These are phyloP conservation scores for Erpornis zantholeuca DNA, from an alignment of 2,113 vertebrate species.

Conservation along the genomic window DNA sequence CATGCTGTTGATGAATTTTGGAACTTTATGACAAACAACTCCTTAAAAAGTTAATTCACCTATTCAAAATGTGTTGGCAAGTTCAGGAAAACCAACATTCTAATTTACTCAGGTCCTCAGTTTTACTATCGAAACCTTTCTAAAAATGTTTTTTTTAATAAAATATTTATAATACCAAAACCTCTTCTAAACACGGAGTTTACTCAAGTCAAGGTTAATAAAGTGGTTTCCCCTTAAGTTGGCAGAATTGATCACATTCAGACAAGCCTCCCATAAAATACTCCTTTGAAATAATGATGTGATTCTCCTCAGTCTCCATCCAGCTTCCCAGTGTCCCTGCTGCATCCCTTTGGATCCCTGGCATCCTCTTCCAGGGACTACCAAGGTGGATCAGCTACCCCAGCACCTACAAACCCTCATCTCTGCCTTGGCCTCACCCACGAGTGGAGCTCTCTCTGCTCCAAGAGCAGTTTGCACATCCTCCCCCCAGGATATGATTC, in stretches of 20 bases:
- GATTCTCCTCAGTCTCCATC: not conserved
- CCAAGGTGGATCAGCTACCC: not conserved
- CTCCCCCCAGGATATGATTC: not conserved
- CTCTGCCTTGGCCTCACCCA: not conserved
- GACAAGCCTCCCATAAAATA: not conserved
- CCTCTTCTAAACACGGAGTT: not conserved
- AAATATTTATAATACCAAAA: not conserved
- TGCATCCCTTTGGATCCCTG: not conserved
- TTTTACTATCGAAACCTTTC: not conserved
- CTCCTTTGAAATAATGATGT: not conserved
- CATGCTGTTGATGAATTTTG: not conserved
- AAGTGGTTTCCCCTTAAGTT: not conserved
- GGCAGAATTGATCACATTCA: not conserved
- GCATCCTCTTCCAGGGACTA: not conserved
- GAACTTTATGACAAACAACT: not conserved
- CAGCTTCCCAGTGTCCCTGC: not conserved
- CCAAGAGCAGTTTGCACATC: not conserved
- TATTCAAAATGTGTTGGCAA: not conserved
- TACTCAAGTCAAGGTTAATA: not conserved
- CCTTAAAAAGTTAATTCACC: not conserved
- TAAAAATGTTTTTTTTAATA: not conserved
- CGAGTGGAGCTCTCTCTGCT: not conserved
- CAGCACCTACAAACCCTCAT: rapidly evolving
- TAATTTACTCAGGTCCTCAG: not conserved
- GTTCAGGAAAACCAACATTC: not conserved